Base-by-base conservation (phyloP, 2,797 vertebrate genomes). In the Smutsia gigantea region DNA sequence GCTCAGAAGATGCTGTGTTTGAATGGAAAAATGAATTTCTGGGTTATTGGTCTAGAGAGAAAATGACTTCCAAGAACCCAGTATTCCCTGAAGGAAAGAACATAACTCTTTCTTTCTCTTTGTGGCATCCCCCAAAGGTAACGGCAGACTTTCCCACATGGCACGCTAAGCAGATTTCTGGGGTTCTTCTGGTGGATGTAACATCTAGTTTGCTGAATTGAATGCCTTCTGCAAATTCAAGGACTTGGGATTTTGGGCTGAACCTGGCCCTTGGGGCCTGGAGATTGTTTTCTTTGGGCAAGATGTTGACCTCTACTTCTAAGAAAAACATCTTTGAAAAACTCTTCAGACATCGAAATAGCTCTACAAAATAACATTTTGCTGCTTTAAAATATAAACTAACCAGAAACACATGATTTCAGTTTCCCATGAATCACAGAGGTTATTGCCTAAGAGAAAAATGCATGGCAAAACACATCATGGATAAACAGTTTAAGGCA, bases 371-470 rank as follows among this genome's bases (percentile, higher is more conserved):
- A 93, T 93, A 87, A 91, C 83, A 87, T 94, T 93, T 97, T 93
- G 89, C 88, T 96, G 75, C 90, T 96, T 96, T 94, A 91, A 96
- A 97, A 91, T 94, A 46, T 94, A 95, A 97, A 87, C 89, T 97
- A 95, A 95, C 27, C 31, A 93, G 96, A 97, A 97, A 96, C 95
- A 95, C 89, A 95, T 97, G 95, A 96, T 94, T 96, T 97, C 61
- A 93, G 83, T 87, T 95, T 94, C 89, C 86, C 92, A 87, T 95
- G 96, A 96, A 84, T 96, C 96, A 96, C 87, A 91, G 75, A 97
- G 68, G 57, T 87, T 97, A 96, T 97, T 94, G 93, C 94, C 79
- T 96, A 89, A 96, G 94, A 97, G 96, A 96, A 97, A 96, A 96
- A 96, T 89, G 94, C 95, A 89, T 77, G 92, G 93, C 53, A 64